phyloP scores from a whole-genome alignment of 1,140 invertebrate species.

The Caenorhabditis inopinata region DNA sequence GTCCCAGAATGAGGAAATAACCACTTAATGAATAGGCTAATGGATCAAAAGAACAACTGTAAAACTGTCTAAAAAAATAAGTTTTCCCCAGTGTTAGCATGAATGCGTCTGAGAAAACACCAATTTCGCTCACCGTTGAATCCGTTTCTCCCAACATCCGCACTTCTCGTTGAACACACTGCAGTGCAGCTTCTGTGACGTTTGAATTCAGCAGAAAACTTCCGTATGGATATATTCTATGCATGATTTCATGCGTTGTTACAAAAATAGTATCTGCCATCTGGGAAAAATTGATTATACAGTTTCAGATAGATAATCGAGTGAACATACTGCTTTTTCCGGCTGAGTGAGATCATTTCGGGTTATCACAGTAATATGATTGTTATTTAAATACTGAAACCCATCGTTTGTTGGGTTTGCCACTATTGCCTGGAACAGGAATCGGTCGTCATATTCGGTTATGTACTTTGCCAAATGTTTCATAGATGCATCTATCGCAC shows the following conservation, averaged over 20 bases:
- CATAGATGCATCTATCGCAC: not conserved
- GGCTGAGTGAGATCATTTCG: not conserved
- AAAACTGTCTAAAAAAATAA: too few species aligned
- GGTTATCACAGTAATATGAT: slow-evolving; percentile 10
- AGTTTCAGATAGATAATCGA: too few species aligned
- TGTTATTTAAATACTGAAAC: not conserved
- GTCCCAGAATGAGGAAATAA: too few species aligned
- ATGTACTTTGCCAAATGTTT: not conserved
- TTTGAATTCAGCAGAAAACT: not conserved
- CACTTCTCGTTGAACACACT: not conserved
- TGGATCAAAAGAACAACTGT: too few species aligned
- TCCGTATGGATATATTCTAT: not conserved
- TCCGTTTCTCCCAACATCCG: not conserved
- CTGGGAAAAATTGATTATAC: not conserved
- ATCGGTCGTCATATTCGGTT: not conserved
- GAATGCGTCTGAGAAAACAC: too few species aligned
- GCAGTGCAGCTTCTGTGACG: not conserved
- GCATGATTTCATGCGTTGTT: slow-evolving; percentile 3
- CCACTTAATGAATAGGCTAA: too few species aligned
- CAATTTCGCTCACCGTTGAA: not conserved
- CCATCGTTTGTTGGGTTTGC: not conserved
- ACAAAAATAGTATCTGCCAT: slow-evolving; percentile 9
- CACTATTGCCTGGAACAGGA: not conserved
- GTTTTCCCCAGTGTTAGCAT: too few species aligned
- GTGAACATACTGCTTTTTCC: not conserved